Conservation (phyloP, 2,797 vertebrate species). For the Sebastes itinus region DNA sequence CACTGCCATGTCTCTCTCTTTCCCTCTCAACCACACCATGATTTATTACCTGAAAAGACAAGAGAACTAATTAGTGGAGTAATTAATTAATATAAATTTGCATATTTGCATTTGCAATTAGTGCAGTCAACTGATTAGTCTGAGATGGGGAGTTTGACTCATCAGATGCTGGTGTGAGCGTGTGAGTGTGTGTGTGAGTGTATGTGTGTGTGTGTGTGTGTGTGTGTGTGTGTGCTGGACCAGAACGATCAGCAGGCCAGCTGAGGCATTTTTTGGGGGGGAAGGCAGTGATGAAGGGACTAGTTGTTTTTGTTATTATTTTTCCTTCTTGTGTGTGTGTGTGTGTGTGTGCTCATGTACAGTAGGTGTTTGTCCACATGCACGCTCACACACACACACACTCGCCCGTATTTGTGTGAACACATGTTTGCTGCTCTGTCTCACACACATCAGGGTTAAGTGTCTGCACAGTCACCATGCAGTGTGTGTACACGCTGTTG, state of each 20-base stretch:
- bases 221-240: conserved; percentile 57
- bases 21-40: conserved; percentile 93
- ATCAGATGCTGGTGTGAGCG: conserved; percentile 89
- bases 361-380: conserved; percentile 11
- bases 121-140: conserved; percentile 99
- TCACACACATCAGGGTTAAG: conserved; percentile 29
- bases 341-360: not conserved
- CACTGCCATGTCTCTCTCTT: conserved; percentile 83
- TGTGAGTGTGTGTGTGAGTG: not conserved
- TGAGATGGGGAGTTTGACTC: conserved; percentile 99
- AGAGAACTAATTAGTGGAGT: conserved; percentile 99
- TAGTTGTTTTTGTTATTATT: conserved; percentile 5
- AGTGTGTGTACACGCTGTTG: conserved; percentile 7
- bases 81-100: conserved; percentile 99
- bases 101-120: conserved; percentile 99
- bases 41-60: conserved; percentile 99
- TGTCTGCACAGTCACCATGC: not conserved
- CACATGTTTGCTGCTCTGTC: not conserved
- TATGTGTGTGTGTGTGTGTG: not conserved
- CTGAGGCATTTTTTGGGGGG: conserved; percentile 73
- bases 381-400: not conserved
- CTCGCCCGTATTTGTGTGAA: conserved; percentile 1
- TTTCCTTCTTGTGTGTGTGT: not conserved
- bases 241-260: conserved; percentile 76
- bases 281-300: conserved; percentile 32